Percentiles rank a stretch among this genome's conserved stretches.
phyloP scores from a whole-genome alignment of 2,888 invertebrate genomes.

The Acanthosepion pharaonis region DNA sequence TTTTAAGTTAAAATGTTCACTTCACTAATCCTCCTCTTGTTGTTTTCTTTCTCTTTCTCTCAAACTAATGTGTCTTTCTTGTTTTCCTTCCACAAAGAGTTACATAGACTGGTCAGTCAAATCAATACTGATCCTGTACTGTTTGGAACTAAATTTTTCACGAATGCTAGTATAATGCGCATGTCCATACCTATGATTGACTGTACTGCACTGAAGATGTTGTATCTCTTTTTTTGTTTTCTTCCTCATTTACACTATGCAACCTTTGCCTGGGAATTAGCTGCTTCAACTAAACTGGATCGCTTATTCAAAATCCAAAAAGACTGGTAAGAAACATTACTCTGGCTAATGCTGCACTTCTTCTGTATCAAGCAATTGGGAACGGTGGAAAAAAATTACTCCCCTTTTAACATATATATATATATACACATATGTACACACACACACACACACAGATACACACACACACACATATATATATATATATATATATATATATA shows the following conservation, averaged over 20 bases:
- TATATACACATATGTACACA: too few relatives aligned
- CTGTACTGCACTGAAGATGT: slow-evolving; percentile 38
- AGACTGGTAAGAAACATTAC: slow-evolving; percentile 44
- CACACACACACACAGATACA: too few relatives aligned
- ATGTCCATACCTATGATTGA: slow-evolving; percentile 34
- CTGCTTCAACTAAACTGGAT: slow-evolving; percentile 47
- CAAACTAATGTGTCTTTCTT: background rate
- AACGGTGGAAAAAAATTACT: background rate
- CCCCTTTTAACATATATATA: background rate
- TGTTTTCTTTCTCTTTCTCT: background rate
- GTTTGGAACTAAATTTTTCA: slow-evolving; percentile 17
- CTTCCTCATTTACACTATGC: slow-evolving; percentile 44
- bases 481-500: too few relatives aligned
- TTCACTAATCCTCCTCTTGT: background rate
- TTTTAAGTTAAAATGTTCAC: slow-evolving; percentile 7
- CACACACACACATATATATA: too few relatives aligned
- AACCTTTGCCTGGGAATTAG: slow-evolving; percentile 43
- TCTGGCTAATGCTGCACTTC: slow-evolving; percentile 41
- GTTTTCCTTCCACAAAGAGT: slow-evolving; percentile 9
- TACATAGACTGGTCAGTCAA: background rate
- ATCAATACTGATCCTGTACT: background rate
- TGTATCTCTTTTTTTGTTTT: slow-evolving; percentile 41
- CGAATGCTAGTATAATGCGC: slow-evolving; percentile 33
- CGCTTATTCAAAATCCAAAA: slow-evolving; percentile 46
- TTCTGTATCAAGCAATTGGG: background rate